These are phyloP conservation scores for Taeniopygia guttata DNA, from an alignment of 2,797 vertebrate genomes.

Conservation along the genomic window DNA sequence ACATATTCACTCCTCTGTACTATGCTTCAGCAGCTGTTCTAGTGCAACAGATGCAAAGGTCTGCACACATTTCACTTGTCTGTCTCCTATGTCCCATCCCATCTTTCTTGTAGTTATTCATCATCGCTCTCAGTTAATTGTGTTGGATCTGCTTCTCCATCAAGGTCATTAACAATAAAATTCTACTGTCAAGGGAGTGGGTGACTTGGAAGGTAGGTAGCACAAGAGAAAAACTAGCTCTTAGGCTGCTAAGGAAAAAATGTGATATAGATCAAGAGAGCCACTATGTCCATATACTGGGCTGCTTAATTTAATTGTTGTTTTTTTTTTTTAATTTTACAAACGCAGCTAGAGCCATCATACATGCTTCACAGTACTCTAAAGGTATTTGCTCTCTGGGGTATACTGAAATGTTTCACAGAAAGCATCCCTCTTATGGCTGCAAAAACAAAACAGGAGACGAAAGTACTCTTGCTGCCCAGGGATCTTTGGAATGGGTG, in stretches of 20 bases:
- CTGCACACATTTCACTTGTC: neutral
- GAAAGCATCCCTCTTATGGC: neutral
- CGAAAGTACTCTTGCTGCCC: neutral
- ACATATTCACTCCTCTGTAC: neutral
- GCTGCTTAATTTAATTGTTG: neutral
- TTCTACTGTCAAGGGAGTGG: neutral
- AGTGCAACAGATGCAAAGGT: neutral
- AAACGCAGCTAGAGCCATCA: neutral
- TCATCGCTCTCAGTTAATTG: slow-evolving; percentile 28
- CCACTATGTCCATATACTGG: neutral
- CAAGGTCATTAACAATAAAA: slow-evolving; percentile 32
- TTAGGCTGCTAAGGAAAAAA: neutral
- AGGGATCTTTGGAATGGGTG: neutral
- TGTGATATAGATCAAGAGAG: neutral
- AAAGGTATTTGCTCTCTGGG: neutral
- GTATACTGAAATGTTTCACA: neutral
- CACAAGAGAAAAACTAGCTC: neutral
- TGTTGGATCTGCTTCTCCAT: slow-evolving; percentile 17
- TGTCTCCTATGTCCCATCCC: slow-evolving; percentile 13
- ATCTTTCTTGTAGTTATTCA: slow-evolving; percentile 38
- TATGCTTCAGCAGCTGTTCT: slow-evolving; percentile 27
- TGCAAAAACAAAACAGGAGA: neutral
- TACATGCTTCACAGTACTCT: neutral
- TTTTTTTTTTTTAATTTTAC: neutral
- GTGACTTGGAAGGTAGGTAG: neutral